Evolutionary conservation across 1,140 invertebrate genomes (phyloP), one percentile per base, ranked within the genome.

Genomic region (Apocrypta bakeri): DNA sequence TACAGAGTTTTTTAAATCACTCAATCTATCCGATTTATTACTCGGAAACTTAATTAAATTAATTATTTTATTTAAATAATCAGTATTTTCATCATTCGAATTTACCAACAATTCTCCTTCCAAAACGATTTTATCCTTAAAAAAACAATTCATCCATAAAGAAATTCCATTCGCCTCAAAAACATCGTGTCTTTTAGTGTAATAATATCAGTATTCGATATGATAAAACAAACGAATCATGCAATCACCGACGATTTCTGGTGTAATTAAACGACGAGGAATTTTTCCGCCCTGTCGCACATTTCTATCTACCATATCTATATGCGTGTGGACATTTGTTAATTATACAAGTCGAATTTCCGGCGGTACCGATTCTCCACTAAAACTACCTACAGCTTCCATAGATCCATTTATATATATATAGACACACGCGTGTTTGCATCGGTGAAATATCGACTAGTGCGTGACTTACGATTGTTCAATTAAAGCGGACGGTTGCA

Each of bases 241-340:
- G 48, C 48, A 7, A 56, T 56, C 48, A 21, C 48, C 48, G 7
- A 9, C 29, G 7, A 69, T 27, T 72, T 71, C 68, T 80, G 31
- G 48, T 80, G 7, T 73, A 73, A 73, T 80, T 80, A 64, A 64
- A 29, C 31, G 48, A 73, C 24, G 56, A 71, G 42, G 66, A 61
- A 79, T 79, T 56, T 8, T 6, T 69, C 48, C 66, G 7, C 48
- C 3, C 48, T 21, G 1, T 14, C 11, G 12, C 11, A 42, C 12
- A 7, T 7, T 12, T 12, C 7, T 42, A 11, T 42, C 3, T 37
- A 37, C 40, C 7, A 21, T 56, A 66, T 7, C 7, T 25, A 66
- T 1, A 66, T 61, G 37, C 24, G 4, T 71, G 40, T 25, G 27
- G 40, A 11, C 24, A 9, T 29, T 27, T 24, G 12, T 21, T 72